phyloP scores from a whole-genome alignment of 2,888 invertebrate species.

The Polydrusus pterygomalis region DNA sequence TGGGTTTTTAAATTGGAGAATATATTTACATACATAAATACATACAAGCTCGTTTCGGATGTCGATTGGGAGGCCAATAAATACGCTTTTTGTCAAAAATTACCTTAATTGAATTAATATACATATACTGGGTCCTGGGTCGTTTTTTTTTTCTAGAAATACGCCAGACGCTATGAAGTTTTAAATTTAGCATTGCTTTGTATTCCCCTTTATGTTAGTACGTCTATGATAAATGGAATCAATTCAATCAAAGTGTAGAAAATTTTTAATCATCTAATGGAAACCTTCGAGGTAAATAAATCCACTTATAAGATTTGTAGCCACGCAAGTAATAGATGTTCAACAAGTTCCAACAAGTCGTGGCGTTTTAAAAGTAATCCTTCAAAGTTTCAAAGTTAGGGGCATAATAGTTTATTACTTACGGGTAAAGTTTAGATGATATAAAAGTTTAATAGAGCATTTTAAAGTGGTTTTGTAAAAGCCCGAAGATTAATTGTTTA shows the following conservation, averaged over 20 bases:
- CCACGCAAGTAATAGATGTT: constrained; percentile 16
- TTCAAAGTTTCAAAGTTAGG: constrained; percentile 3
- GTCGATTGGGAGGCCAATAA: no score
- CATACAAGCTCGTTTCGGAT: no score
- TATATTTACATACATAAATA: no score
- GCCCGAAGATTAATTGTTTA: not conserved
- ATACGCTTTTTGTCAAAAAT: no score
- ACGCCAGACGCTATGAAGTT: no score
- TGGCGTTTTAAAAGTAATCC: constrained; percentile 19
- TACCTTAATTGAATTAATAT: no score
- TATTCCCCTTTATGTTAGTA: no score
- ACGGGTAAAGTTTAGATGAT: not conserved
- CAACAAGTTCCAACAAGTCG: constrained; percentile 25
- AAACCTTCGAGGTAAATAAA: not conserved
- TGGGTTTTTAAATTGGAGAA: no score
- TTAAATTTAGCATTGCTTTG: no score
- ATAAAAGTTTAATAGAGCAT: constrained; percentile 15
- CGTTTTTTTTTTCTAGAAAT: no score
- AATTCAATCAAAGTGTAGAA: not conserved
- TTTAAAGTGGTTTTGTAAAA: constrained; percentile 21
- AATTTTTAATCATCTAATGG: not conserved
- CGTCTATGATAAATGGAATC: no score
- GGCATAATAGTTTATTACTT: constrained; percentile 5
- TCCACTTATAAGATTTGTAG: constrained; percentile 4
- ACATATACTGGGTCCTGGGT: no score